Evolutionary conservation across 1,140 invertebrate species (phyloP), one percentile per base, ranked within the genome.

Genomic region (Tetraneura akinire): DNA sequence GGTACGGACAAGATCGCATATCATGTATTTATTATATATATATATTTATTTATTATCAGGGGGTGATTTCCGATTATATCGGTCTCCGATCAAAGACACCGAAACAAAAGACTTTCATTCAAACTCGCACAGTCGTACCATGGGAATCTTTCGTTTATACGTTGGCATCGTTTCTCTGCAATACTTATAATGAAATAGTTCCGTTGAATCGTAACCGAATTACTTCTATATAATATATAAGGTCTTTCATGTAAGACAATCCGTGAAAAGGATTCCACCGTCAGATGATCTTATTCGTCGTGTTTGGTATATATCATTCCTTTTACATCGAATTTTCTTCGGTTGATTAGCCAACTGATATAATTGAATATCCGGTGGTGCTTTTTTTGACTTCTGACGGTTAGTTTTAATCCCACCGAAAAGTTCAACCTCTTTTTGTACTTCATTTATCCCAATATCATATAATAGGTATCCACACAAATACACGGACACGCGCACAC

Each of bases 191-290:
- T 62, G 55, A 78, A 78, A 78, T 78, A 78, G 74, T 62, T 78
- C 32, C 29, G 4, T 55, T 4, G 53, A 45, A 78, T 78, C n/a
- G n/a, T n/a, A 45, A 3, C 21, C 26, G 71, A 74, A 74, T 74
- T 37, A 55, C 53, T 74, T 18, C 51, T 2, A 2, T n/a, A 57
- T 26, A 13, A 64, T 37, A 66, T 68, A 53, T 51, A 53, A 29
- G 32, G 73, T 47, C 55, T 78, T 78, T 78, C 71, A 57, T 74
- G 68, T 57, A 74, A 78, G 74, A 78, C 74, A 62, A 78, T 62
- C 73, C 53, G 23, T 53, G 21, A 60, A 78, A 78, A 78, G 74
- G 53, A 78, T 60, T 42, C 71, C 37, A 14, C 49, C 10, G 0
- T n/a, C 16, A 18, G 11, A n/a, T 18, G 70, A 73, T 16, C 18